Evolutionary conservation across 2,113 vertebrate genomes (phyloP).

Genomic region (Ondatra zibethicus): DNA sequence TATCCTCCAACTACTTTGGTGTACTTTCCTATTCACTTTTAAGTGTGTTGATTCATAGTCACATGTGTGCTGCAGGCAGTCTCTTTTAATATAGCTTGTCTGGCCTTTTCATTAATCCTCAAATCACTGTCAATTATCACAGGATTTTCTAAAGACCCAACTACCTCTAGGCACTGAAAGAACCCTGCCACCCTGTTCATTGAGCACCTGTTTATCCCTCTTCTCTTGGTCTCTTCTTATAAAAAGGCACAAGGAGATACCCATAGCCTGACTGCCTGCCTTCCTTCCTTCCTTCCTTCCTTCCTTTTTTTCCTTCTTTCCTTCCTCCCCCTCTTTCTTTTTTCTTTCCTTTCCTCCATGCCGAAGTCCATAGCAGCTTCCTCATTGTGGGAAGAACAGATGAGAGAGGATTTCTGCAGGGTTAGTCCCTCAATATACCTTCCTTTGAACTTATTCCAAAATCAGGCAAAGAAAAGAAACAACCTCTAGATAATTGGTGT

Average conservation of each 20-base stretch:
- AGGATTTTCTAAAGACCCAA: not conserved
- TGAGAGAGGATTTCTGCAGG: not conserved
- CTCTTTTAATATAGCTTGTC: not conserved
- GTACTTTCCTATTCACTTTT: not conserved
- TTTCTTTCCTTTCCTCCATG: not conserved
- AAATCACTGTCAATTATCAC: conserved; percentile 26
- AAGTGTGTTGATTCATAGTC: not conserved
- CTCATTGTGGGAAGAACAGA: not conserved
- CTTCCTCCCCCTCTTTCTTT: not conserved
- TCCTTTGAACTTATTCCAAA: not conserved
- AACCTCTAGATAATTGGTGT: not conserved
- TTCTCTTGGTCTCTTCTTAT: not conserved
- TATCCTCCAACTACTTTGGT: not conserved
- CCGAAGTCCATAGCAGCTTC: not conserved
- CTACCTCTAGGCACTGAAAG: not conserved
- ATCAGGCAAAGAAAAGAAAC: not conserved
- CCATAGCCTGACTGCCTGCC: not conserved
- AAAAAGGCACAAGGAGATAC: not conserved
- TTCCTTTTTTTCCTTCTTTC: too few relatives aligned
- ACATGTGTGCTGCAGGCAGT: not conserved
- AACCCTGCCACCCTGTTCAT: not conserved
- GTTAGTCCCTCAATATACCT: not conserved
- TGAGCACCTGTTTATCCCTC: not conserved
- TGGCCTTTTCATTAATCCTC: conserved; percentile 15
- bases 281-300: too few relatives aligned